phyloP scores from a whole-genome alignment of 2,113 vertebrate species.

The Grus americana region DNA sequence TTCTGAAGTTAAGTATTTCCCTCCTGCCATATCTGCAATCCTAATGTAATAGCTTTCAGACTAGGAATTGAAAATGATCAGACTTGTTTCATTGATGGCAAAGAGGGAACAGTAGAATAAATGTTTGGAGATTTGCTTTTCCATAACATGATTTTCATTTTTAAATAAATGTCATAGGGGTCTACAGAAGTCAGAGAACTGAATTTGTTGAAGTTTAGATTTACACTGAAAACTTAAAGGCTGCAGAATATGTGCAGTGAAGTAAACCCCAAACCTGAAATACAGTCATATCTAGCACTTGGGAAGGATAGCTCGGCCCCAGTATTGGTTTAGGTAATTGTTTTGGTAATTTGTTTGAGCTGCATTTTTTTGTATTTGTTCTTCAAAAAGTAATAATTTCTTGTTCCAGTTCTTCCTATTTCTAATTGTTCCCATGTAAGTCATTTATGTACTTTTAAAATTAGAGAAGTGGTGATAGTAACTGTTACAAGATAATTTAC shows the following conservation, averaged over 20 bases:
- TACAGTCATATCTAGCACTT: neutral
- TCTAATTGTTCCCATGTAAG: neutral
- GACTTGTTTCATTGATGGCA: neutral
- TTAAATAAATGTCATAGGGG: neutral
- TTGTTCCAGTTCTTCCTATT: neutral
- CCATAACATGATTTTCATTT: neutral
- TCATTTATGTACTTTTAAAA: neutral
- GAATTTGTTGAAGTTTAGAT: neutral
- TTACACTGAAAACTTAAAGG: neutral
- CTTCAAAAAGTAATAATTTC: neutral
- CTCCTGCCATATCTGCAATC: neutral
- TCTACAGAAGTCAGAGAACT: neutral
- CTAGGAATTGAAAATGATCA: neutral
- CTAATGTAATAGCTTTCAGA: neutral
- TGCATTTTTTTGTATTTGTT: neutral
- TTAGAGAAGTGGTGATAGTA: neutral
- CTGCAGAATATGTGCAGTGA: neutral
- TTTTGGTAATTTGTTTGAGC: neutral
- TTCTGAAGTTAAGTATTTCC: neutral
- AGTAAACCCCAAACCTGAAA: neutral
- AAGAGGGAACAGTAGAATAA: neutral
- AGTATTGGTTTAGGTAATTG: neutral
- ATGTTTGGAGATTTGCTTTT: neutral
- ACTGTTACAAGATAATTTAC: neutral
- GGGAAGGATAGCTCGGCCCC: neutral